Evolutionary conservation across 2,797 vertebrate species (phyloP).

Genomic region (Adelosebastes latens): DNA sequence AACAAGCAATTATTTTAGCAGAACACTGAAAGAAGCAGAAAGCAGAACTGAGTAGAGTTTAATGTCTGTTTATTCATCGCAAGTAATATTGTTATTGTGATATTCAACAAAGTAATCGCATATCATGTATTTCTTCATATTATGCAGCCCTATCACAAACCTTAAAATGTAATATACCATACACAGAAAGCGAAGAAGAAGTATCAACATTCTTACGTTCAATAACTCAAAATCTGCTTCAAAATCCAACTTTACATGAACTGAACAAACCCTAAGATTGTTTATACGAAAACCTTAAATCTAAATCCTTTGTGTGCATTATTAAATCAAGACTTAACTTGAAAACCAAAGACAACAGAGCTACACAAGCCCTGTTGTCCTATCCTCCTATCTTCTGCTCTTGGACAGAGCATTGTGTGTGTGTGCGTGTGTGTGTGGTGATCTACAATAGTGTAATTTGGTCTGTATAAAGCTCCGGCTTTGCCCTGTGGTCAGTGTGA

Average conservation of each 20-base stretch:
- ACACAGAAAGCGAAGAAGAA: not conserved
- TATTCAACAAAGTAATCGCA: no score
- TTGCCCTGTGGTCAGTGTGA: conserved; percentile 47
- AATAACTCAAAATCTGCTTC: not conserved
- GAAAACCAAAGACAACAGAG: not conserved
- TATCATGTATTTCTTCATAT: no score
- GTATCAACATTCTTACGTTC: not conserved
- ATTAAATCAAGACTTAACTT: not conserved
- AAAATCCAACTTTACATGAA: not conserved
- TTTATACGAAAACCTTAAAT: not conserved
- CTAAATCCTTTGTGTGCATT: not conserved
- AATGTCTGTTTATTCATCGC: no score
- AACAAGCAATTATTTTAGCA: no score
- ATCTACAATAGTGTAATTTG: conserved; percentile 18
- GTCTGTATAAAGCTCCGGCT: conserved; percentile 28
- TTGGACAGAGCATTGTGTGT: not conserved
- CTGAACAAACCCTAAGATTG: not conserved
- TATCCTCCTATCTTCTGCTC: conserved; percentile 10
- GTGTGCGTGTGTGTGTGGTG: not conserved
- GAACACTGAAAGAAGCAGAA: no score
- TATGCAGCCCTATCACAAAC: not conserved
- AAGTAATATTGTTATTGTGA: no score
- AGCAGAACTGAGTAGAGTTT: no score
- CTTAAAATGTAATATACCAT: not conserved
- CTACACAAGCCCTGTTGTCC: not conserved